phyloP scores from a whole-genome alignment of 2,113 vertebrate species.

The Callaeas wilsoni region DNA sequence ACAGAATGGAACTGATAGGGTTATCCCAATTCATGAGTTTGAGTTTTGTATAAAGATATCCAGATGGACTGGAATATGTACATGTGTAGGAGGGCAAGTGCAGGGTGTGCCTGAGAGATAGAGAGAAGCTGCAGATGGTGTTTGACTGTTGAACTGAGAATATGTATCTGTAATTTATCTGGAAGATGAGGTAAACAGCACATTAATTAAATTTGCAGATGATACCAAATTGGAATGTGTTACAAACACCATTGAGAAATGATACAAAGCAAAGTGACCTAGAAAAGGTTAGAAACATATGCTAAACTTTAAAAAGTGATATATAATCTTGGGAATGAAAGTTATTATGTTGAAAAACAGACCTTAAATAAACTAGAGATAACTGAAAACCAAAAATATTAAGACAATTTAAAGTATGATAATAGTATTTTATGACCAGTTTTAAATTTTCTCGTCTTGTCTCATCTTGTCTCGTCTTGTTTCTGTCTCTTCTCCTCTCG shows the following conservation, averaged over 20 bases:
- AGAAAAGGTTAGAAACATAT: conserved; percentile 11
- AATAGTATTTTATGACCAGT: neutral
- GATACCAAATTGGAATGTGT: conserved; percentile 41
- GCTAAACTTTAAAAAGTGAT: neutral
- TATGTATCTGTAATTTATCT: conserved; percentile 63
- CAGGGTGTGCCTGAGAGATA: conserved; percentile 11
- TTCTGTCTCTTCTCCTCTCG: accelerated
- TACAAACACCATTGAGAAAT: conserved; percentile 28
- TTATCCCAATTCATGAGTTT: neutral
- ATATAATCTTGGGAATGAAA: neutral
- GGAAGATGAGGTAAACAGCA: conserved; percentile 55
- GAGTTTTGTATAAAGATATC: conserved; percentile 29
- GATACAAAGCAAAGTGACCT: conserved; percentile 47
- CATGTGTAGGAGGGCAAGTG: neutral
- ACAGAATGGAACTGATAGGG: neutral
- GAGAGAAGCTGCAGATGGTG: conserved; percentile 43
- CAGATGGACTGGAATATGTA: conserved; percentile 33
- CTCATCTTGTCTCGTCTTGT: accelerated
- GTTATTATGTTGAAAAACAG: neutral
- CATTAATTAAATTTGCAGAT: conserved; percentile 66
- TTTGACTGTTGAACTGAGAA: conserved; percentile 65
- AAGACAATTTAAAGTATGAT: neutral
- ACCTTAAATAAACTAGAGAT: neutral
- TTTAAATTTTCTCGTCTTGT: neutral
- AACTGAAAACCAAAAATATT: neutral